Evolutionary conservation across 2,888 invertebrate genomes (phyloP).

Genomic region (Mythimna pallens): DNA sequence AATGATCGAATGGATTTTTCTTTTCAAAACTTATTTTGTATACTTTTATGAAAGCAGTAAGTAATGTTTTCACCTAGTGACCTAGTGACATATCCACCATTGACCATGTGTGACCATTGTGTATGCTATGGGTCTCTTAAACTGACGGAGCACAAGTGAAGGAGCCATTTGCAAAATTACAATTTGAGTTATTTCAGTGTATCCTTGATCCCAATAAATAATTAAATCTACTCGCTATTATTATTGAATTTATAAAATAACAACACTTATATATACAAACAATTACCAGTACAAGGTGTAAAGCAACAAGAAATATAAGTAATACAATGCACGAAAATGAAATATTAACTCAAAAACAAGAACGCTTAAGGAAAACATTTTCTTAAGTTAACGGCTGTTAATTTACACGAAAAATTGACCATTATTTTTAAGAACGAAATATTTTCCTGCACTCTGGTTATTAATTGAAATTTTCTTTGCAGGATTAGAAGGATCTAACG

Average conservation of each 20-base stretch:
- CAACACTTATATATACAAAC: neutral
- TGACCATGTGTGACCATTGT: no score
- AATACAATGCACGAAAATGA: constrained; percentile 24
- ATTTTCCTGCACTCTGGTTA: constrained; percentile 33
- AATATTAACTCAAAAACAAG: constrained; percentile 29
- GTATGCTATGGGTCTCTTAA: no score
- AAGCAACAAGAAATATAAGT: constrained; percentile 11
- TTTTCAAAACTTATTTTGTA: no score
- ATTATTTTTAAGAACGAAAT: constrained; percentile 46
- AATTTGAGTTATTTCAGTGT: no score
- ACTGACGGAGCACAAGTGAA: no score
- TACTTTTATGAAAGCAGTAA: no score
- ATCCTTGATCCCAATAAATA: neutral
- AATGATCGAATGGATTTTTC: no score
- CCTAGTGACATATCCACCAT: no score
- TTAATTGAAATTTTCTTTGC: constrained; percentile 42
- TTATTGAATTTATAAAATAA: neutral
- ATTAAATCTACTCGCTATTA: neutral
- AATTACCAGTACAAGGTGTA: neutral
- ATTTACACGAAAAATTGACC: constrained; percentile 48
- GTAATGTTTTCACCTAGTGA: no score
- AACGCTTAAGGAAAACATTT: constrained; percentile 33
- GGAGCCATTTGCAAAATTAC: no score
- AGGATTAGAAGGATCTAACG: constrained; percentile 23
- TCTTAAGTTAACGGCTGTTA: constrained; percentile 50